A percentile compares a stretch with the other conserved stretches of the same genome.
phyloP scores from a whole-genome alignment of 2,113 vertebrate species.

The Odobenus rosmarus region DNA sequence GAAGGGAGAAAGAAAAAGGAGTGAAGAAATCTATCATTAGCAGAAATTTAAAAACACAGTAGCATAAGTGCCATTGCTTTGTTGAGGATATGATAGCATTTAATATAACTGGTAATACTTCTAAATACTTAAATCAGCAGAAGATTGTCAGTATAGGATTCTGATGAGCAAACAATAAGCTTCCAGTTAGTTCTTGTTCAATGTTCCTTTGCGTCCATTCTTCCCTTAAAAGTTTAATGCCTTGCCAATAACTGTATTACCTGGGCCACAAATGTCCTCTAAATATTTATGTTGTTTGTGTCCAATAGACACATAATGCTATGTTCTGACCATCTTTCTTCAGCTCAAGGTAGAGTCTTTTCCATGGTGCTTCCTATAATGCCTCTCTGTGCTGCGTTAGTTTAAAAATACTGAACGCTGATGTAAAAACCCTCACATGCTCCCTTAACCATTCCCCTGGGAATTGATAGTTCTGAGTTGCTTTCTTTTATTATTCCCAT shows the following conservation, averaged over 20 bases:
- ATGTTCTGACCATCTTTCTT: conserved; percentile 7
- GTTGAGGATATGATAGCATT: background rate
- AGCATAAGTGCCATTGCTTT: background rate
- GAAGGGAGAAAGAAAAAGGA: background rate
- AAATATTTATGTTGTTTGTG: conserved; percentile 1
- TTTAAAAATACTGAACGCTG: conserved; percentile 45
- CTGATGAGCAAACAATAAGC: background rate
- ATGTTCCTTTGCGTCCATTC: background rate
- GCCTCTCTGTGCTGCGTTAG: background rate
- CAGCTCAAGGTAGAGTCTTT: conserved; percentile 17
- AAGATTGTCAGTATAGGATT: background rate
- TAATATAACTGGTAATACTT: background rate
- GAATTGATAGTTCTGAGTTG: background rate
- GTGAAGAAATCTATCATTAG: background rate
- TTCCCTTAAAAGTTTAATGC: background rate
- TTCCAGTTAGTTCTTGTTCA: background rate
- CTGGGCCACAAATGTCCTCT: background rate
- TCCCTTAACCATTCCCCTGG: background rate
- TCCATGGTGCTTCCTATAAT: background rate
- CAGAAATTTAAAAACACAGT: background rate
- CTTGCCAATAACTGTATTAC: background rate
- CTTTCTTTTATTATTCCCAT: background rate
- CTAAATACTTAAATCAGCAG: background rate
- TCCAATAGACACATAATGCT: too few species aligned
- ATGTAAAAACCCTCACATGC: background rate